phyloP scores from a whole-genome alignment of 2,888 invertebrate genomes.

The Heteromyza rotundicornis region DNA sequence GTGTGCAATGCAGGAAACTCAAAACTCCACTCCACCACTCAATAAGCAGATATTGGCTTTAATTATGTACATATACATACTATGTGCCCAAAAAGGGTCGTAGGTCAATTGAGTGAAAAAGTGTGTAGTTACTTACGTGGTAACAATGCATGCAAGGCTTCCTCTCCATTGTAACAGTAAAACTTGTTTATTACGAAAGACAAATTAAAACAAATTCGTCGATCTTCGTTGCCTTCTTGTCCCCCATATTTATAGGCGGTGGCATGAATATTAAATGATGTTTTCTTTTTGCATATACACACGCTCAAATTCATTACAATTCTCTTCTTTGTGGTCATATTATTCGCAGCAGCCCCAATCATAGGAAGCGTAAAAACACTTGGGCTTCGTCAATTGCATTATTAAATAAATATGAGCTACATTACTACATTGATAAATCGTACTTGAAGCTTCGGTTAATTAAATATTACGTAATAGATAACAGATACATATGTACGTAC shows the following conservation, averaged over 20 bases:
- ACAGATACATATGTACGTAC: conserved; percentile 29
- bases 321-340: conserved; percentile 11
- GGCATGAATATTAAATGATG: conserved; percentile 13
- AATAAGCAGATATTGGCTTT: no score
- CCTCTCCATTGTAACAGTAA: neutral
- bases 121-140: neutral
- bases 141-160: neutral
- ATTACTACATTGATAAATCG: no score
- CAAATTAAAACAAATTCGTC: conserved; percentile 11
- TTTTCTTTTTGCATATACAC: neutral
- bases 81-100: no score
- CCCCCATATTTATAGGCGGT: neutral
- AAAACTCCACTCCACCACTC: no score
- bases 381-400: no score
- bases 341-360: no score
- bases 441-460: conserved; percentile 9
- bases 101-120: conserved; percentile 19
- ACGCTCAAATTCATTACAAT: neutral
- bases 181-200: conserved; percentile 7
- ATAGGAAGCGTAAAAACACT: no score
- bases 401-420: no score
- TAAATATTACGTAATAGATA: conserved; percentile 56
- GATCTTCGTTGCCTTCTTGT: neutral
- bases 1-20: no score
- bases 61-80: no score